A percentile compares a stretch with the other conserved stretches of the same genome.
phyloP scores from a whole-genome alignment of 1,140 invertebrate species.

The Argopecten irradians region DNA sequence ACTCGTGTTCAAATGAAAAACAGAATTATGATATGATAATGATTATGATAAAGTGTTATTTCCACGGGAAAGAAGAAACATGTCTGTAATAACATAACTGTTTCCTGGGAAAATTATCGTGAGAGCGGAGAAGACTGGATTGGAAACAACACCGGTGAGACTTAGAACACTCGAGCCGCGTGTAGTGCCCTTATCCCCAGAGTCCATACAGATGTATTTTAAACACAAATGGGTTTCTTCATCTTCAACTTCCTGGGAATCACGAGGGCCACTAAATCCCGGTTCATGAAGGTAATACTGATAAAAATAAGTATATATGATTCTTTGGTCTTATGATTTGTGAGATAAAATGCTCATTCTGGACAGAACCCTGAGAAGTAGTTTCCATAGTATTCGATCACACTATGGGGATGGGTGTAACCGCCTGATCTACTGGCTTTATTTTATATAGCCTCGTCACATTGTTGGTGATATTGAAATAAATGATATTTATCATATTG shows the following conservation, averaged over 20 bases:
- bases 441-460: not conserved
- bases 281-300: not conserved
- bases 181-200: not conserved
- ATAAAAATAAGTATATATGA: slow-evolving; percentile 4
- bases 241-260: not conserved
- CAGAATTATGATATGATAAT: no score
- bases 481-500: not conserved
- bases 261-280: not conserved
- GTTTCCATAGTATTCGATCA: not conserved
- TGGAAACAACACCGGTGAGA: not conserved
- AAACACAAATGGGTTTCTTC: slow-evolving; percentile 17
- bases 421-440: no score
- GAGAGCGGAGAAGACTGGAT: not conserved
- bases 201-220: slow-evolving; percentile 17
- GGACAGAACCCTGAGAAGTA: not conserved
- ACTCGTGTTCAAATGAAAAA: not conserved
- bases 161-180: not conserved
- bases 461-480: not conserved
- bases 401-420: not conserved
- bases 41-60: not conserved
- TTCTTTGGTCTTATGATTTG: not conserved
- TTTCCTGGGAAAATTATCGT: not conserved
- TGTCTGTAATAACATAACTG: not conserved
- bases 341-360: not conserved
- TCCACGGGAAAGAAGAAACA: not conserved